A percentile compares a stretch with the other conserved stretches of the same genome.
Conservation (phyloP, 2,113 vertebrate genomes). For the Cacatua alba region DNA sequence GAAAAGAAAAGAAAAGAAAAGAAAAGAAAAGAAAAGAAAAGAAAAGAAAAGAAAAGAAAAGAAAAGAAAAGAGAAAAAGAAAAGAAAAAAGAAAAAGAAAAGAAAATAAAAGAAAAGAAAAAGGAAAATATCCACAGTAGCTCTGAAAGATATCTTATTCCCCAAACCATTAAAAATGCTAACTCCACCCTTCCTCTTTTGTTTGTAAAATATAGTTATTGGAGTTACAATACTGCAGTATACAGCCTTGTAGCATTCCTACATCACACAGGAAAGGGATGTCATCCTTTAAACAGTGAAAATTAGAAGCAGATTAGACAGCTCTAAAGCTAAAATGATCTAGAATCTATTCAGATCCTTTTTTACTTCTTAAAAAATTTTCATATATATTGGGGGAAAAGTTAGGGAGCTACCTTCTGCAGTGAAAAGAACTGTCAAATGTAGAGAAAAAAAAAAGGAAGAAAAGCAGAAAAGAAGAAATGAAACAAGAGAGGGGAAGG, state of each 20-base stretch:
- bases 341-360: not conserved
- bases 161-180: not conserved
- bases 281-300: not conserved
- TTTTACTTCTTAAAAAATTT: not conserved
- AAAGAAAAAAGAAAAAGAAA: no score
- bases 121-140: not conserved
- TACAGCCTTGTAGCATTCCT: not conserved
- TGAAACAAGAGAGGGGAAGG: no score
- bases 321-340: not conserved
- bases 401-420: not conserved
- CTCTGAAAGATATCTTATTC: not conserved
- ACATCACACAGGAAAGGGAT: not conserved
- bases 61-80: no score
- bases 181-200: not conserved
- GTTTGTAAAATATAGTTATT: not conserved
- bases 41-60: not conserved
- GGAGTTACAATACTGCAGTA: not conserved
- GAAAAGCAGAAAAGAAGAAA: fast-evolving
- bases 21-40: not conserved
- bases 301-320: not conserved
- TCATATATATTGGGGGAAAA: not conserved
- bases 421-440: not conserved
- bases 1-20: no score
- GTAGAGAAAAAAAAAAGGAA: not conserved
- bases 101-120: not conserved